phyloP scores from a whole-genome alignment of 2,113 vertebrate species.

The Nyctereutes procyonoides region DNA sequence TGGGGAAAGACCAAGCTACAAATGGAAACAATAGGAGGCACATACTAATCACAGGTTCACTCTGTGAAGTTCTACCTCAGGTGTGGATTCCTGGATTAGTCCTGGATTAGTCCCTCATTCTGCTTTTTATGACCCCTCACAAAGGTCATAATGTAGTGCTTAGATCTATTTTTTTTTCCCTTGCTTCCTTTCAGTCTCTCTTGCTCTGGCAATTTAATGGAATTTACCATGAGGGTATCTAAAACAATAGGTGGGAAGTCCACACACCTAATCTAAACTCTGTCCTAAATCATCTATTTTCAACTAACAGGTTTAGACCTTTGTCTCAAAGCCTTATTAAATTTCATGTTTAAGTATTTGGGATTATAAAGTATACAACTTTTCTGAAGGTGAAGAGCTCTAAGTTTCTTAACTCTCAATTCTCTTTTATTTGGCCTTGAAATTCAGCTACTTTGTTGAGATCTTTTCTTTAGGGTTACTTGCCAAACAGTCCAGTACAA shows the following conservation, averaged over 20 bases:
- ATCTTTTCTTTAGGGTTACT: neutral
- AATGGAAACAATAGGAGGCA: neutral
- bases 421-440: neutral
- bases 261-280: neutral
- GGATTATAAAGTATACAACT: neutral
- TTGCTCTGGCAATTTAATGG: neutral
- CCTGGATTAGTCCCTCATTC: neutral
- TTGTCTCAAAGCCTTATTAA: neutral
- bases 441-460: neutral
- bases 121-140: neutral
- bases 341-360: neutral
- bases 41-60: neutral
- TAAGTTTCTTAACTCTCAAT: neutral
- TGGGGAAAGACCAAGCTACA: neutral
- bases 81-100: neutral
- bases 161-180: neutral
- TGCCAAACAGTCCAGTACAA: neutral
- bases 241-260: neutral
- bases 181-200: neutral
- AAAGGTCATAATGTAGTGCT: neutral
- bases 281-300: neutral
- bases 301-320: neutral
- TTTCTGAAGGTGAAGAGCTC: neutral
- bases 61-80: neutral
- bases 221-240: neutral